Evolutionary conservation across 1,140 invertebrate species (phyloP), one percentile per base, ranked within the genome.

Genomic region (Halictus rubicundus): DNA sequence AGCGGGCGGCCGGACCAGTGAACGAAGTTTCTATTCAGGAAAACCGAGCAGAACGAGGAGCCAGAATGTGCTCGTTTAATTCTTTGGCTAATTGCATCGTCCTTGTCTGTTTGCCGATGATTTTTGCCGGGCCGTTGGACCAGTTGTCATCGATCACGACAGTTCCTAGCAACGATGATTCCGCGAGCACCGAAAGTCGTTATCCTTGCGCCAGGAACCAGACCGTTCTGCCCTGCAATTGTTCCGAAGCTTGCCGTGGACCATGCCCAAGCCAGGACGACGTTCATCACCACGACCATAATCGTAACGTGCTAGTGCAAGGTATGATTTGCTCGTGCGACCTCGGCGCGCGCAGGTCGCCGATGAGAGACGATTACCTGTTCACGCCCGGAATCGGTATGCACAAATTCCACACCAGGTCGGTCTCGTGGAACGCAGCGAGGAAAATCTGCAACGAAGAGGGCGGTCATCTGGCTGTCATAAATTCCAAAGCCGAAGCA

Each of bases 381-480:
- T 90, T 90, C 61, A 87, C 79, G 23, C 68, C 73, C 0, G 90
- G 90, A 21, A 71, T 91, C 25, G 92, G 92, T 6, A 86, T 80
- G 8, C 89, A 92, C 74, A 93, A 93, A 82, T 74, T 93, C 19
- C 91, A 92, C 68, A 90, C 89, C 1, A 86, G 86, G 32, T 89
- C 90, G 14, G 74, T 76, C 23, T 88, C 74, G 1, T 92, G 92
- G 90, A 92, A 93, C 72, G 87, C 91, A 0, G 92, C 92, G 1
- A 85, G 91, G 42, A 91, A 91, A 66, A 78, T 89, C 25, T 93
- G 92, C 76, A 92, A 87, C 70, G 89, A 92, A 37, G 91, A 92
- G 78, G 91, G 90, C 21, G 92, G 86, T 32, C 90, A 93, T 75
- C 88, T 93, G 14, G 90, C 91, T 12, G 85, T 93, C n/a, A 84